Conservation (phyloP, 2,888 invertebrate genomes). For the Anoplius nigerrimus region DNA sequence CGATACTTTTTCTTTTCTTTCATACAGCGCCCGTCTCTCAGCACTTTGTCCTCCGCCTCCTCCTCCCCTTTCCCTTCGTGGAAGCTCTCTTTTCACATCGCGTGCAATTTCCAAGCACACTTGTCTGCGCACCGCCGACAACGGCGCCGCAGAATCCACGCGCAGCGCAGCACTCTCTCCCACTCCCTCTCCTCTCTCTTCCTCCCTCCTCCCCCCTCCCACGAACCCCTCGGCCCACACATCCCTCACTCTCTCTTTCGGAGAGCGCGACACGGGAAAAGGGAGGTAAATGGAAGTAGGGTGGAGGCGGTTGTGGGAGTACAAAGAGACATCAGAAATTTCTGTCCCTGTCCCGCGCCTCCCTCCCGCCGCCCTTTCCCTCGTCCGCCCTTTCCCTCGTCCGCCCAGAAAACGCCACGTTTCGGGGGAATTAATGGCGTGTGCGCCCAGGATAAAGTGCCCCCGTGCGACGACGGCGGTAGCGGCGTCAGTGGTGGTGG, state of each 20-base stretch:
- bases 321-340: constrained; percentile 63
- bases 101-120: constrained; percentile 54
- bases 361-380: neutral
- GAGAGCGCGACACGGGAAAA: constrained; percentile 31
- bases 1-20: constrained; percentile 22
- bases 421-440: constrained; percentile 62
- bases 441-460: constrained; percentile 60
- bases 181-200: neutral
- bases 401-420: constrained; percentile 42
- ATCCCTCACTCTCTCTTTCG: constrained; percentile 6
- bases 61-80: constrained; percentile 1
- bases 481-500: neutral
- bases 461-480: constrained; percentile 25
- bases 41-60: constrained; percentile 33
- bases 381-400: constrained; percentile 3
- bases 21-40: constrained; percentile 28
- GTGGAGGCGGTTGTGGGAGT: constrained; percentile 11
- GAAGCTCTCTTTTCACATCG: constrained; percentile 44
- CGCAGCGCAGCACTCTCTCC: constrained; percentile 14
- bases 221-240: too few species aligned
- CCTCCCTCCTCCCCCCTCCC: neutral
- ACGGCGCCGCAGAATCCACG: constrained; percentile 35
- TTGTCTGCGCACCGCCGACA: constrained; percentile 53
- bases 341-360: constrained; percentile 33
- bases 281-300: constrained; percentile 42